Evolutionary conservation across 2,888 invertebrate genomes (phyloP).

Genomic region (Euspilapteryx auroguttella): DNA sequence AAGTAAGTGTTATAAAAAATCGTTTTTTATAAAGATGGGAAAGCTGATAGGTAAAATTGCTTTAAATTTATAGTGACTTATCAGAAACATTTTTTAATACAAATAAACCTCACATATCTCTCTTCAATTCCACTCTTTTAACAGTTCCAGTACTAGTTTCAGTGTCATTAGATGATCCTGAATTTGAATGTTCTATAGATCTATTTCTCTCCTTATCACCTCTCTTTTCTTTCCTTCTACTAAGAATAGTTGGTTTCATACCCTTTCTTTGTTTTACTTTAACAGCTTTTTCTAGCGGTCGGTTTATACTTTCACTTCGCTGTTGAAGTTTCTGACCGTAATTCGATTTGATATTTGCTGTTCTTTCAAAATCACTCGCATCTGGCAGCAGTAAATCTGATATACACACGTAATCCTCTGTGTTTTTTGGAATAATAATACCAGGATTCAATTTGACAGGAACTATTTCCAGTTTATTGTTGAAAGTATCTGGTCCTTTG

Average conservation of each 20-base stretch:
- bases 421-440: slow-evolving; percentile 19
- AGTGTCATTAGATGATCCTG: slow-evolving; percentile 61
- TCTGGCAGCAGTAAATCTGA: slow-evolving; percentile 38
- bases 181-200: slow-evolving; percentile 56
- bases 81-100: no score
- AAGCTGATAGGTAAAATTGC: no score
- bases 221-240: slow-evolving; percentile 21
- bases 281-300: slow-evolving; percentile 39
- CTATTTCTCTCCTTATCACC: no score
- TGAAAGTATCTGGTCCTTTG: slow-evolving; percentile 41
- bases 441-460: slow-evolving; percentile 39
- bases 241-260: slow-evolving; percentile 28
- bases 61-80: no score
- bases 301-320: slow-evolving; percentile 43
- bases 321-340: slow-evolving; percentile 40
- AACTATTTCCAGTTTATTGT: slow-evolving; percentile 44
- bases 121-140: no score
- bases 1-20: no score
- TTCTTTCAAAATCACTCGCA: slow-evolving; percentile 26
- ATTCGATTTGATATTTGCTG: slow-evolving; percentile 47
- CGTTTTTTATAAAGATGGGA: no score
- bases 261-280: slow-evolving; percentile 35
- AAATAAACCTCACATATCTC: no score
- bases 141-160: slow-evolving; percentile 54
- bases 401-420: slow-evolving; percentile 40